A percentile compares a stretch with the other conserved stretches of the same genome.
Evolutionary conservation across 2,888 invertebrate genomes (phyloP).

Genomic region (Dromius quadrimaculatus): DNA sequence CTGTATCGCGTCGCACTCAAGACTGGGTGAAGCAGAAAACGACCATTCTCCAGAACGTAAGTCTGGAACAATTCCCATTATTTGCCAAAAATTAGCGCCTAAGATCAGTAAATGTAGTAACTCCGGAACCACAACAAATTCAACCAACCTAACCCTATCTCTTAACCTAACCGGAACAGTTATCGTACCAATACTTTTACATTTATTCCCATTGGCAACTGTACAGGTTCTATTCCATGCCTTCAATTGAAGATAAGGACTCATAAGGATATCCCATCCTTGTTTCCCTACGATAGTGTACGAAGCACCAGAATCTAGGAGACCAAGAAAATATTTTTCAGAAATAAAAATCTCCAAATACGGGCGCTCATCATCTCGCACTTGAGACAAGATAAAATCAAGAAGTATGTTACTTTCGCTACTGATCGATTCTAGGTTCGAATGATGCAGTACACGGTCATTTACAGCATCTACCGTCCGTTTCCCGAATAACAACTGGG

Average conservation of each 20-base stretch:
- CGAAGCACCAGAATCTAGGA: too few species aligned
- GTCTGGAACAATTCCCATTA: constrained; percentile 30
- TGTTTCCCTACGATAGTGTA: constrained; percentile 9
- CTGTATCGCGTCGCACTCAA: constrained; percentile 53
- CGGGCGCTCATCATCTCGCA: too few species aligned
- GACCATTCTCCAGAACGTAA: neutral
- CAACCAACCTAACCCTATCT: constrained; percentile 3
- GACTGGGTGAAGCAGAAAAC: constrained; percentile 35
- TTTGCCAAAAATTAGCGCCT: constrained; percentile 25
- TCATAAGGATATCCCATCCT: neutral
- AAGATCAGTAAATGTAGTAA: constrained; percentile 13
- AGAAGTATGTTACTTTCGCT: neutral
- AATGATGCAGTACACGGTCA: neutral
- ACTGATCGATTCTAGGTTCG: neutral
- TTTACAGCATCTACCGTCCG: too few species aligned
- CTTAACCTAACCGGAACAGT: constrained; percentile 17
- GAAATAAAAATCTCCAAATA: too few species aligned
- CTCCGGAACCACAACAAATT: neutral
- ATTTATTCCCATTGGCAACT: too few species aligned
- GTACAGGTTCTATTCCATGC: too few species aligned
- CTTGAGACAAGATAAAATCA: too few species aligned
- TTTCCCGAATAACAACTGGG: too few species aligned
- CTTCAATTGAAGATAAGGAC: too few species aligned
- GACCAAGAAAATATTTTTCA: too few species aligned
- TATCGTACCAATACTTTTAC: too few species aligned